Percentiles rank a stretch among this genome's conserved stretches.
Evolutionary conservation across 2,797 vertebrate genomes (phyloP).

Genomic region (Acanthornis magna): DNA sequence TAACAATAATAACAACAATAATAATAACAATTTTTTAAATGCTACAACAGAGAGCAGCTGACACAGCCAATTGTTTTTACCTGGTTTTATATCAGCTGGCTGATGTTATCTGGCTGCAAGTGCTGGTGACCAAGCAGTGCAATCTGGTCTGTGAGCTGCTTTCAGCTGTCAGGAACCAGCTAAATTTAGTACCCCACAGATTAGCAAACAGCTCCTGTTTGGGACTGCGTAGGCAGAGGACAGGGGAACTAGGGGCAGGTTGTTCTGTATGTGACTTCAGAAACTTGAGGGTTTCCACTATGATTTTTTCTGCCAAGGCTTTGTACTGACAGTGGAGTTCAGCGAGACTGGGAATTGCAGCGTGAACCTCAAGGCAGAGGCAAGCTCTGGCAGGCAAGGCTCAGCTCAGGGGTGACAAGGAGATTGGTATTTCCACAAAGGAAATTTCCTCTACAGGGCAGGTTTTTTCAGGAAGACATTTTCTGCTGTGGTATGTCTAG

Average conservation of each 20-base stretch:
- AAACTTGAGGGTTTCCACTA: neutral
- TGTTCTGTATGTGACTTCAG: neutral
- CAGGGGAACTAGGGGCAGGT: neutral
- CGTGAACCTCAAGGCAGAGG: accelerated
- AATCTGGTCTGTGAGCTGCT: accelerated
- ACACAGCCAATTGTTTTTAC: neutral
- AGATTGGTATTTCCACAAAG: neutral
- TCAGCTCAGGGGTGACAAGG: neutral
- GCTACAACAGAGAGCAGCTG: neutral
- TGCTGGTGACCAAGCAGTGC: neutral
- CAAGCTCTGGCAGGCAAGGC: neutral
- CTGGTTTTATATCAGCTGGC: neutral
- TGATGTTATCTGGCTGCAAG: neutral
- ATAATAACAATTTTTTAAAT: neutral
- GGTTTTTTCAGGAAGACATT: neutral
- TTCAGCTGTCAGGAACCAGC: neutral
- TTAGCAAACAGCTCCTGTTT: neutral
- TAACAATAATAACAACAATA: too few relatives aligned
- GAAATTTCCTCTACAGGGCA: neutral
- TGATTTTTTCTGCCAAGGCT: neutral
- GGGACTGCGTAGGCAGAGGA: neutral
- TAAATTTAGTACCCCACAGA: neutral
- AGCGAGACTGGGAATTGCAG: neutral
- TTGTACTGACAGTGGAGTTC: neutral
- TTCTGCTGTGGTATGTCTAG: neutral